Percentiles rank a stretch among this genome's conserved stretches.
These are phyloP conservation scores for Meteorus cinctellus DNA, from an alignment of 2,888 invertebrate genomes.

Conservation along the genomic window DNA sequence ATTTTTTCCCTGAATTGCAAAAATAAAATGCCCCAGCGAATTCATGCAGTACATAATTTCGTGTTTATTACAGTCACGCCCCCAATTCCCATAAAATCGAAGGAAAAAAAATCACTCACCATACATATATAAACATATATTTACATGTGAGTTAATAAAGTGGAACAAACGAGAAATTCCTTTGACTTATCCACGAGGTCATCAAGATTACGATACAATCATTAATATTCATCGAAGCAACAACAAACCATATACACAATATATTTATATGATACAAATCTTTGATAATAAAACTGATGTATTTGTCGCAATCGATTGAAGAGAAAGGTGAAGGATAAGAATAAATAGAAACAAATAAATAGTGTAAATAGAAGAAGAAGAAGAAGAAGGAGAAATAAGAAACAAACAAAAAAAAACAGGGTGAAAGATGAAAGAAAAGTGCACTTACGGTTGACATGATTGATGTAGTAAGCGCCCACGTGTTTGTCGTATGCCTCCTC, in stretches of 20 bases:
- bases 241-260: not conserved
- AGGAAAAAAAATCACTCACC: not conserved
- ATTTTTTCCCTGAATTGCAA: slow-evolving; percentile 4
- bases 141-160: slow-evolving; percentile 19
- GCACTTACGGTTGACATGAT: slow-evolving; percentile 95
- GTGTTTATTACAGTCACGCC: not conserved
- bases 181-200: slow-evolving; percentile 29
- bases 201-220: slow-evolving; percentile 23
- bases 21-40: not conserved
- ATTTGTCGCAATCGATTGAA: slow-evolving; percentile 26
- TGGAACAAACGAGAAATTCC: slow-evolving; percentile 32
- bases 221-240: slow-evolving; percentile 21
- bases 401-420: slow-evolving; percentile 1
- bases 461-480: slow-evolving; percentile 96
- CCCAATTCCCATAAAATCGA: not conserved
- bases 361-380: slow-evolving; percentile 53
- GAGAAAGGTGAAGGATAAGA: slow-evolving; percentile 14
- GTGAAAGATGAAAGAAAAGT: slow-evolving; percentile 29
- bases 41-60: not conserved
- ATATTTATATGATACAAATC: not conserved
- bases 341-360: not conserved
- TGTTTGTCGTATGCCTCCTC: slow-evolving; percentile 96
- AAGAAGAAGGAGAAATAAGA: slow-evolving; percentile 6
- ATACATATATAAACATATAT: slow-evolving; percentile 7
- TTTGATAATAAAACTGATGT: slow-evolving; percentile 13